Evolutionary conservation across 1,140 invertebrate genomes (phyloP), one percentile per base, ranked within the genome.

Genomic region (Papilio helenus): DNA sequence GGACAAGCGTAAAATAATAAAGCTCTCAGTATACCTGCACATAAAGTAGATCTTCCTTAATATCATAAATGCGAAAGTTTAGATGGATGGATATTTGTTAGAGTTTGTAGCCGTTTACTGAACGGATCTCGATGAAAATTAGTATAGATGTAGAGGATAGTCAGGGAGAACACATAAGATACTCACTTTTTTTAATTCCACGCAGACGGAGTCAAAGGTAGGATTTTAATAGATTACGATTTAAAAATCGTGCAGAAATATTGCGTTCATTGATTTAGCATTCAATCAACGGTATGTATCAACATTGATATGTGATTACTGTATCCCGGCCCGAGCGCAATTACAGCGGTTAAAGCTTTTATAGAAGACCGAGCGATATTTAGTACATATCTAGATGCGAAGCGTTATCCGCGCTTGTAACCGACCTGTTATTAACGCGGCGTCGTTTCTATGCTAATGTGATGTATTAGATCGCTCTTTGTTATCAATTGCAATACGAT

Each of bases 371-470:
- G 72, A 55, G 76, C 34, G 55, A 34, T 39, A 77, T 77, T 77
- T 77, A 77, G 9, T 18, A 42, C 55, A 58, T 3, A 61, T 83
- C 29, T 80, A 76, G 46, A 82, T 84, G 77, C 78, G 20, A 23
- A 68, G 77, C 78, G 77, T 79, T 77, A 44, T 77, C 55, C 26
- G 79, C 46, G 68, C 79, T 79, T 79, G 71, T 72, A 65, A 76
- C 46, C 73, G 73, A 49, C 26, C 80, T 82, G 76, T 82, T 80
- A 86, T 86, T 83, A 86, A 74, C 81, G 86, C 86, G 85, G 86
- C 58, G 68, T 82, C 81, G 73, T 86, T 85, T 83, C 80, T 83
- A 86, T 86, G 84, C 39, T 83, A 85, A 85, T 86, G 46, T 18
- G 44, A 49, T 83, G 55, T 49, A 80, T 77, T 79, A 81, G 51